Evolutionary conservation across 2,888 invertebrate genomes (phyloP).

Genomic region (Drosophila atripex): DNA sequence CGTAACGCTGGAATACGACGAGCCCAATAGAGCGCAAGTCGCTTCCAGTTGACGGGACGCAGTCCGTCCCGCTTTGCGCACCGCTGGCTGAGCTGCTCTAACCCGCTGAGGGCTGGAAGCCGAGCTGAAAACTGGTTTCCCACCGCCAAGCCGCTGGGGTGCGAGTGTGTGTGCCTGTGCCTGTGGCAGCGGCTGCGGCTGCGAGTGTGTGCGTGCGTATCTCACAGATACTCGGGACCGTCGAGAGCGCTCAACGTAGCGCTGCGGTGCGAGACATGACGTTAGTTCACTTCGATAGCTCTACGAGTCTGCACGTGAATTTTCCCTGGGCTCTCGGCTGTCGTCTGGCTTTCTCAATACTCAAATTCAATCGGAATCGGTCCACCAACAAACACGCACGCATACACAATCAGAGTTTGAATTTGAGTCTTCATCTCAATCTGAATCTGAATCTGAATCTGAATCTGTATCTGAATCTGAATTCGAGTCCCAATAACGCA

Average conservation of each 20-base stretch:
- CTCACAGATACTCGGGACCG: slow-evolving; percentile 12
- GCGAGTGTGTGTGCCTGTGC: slow-evolving; percentile 16
- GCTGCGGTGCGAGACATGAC: slow-evolving; percentile 82
- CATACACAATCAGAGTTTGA: slow-evolving; percentile 4
- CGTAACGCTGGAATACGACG: slow-evolving; percentile 77
- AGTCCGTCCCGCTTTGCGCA: slow-evolving; percentile 41
- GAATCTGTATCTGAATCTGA: slow-evolving; percentile 6
- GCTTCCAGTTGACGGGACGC: slow-evolving; percentile 58
- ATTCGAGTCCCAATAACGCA: slow-evolving; percentile 8
- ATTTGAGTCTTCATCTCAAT: slow-evolving; percentile 3
- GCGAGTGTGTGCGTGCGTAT: slow-evolving; percentile 14
- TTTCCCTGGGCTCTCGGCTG: slow-evolving; percentile 72
- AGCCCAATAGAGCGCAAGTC: slow-evolving; percentile 79
- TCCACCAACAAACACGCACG: slow-evolving; percentile 8
- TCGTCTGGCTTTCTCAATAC: slow-evolving; percentile 43
- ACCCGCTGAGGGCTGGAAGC: slow-evolving; percentile 49
- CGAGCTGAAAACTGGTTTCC: slow-evolving; percentile 73
- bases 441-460: slow-evolving; percentile 20
- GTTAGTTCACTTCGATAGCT: slow-evolving; percentile 85
- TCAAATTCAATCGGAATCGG: slow-evolving; percentile 52
- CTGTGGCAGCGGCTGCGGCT: not conserved
- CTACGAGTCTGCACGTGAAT: slow-evolving; percentile 84
- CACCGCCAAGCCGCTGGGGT: slow-evolving; percentile 8
- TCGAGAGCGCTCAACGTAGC: slow-evolving; percentile 80
- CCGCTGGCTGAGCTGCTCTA: slow-evolving; percentile 1